These are phyloP conservation scores for Drosophila merina DNA, from an alignment of 2,888 invertebrate species.

Conservation along the genomic window DNA sequence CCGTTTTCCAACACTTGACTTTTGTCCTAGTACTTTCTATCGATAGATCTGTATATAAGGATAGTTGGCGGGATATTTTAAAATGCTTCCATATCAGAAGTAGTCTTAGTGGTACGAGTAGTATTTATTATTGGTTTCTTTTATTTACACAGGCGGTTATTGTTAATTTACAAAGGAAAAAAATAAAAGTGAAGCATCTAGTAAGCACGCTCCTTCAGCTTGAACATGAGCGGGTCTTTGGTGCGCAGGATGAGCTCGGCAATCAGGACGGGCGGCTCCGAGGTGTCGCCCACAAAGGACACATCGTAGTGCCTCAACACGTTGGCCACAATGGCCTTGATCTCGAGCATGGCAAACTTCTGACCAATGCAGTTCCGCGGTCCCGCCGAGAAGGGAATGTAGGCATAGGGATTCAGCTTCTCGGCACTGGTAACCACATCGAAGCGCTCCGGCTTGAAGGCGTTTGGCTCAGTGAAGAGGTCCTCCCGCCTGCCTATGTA, in stretches of 20 bases:
- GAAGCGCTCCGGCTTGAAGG: conserved; percentile 83
- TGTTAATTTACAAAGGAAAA: not conserved
- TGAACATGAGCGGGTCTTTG: conserved; percentile 82
- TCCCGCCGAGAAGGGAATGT: conserved; percentile 83
- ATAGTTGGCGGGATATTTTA: not conserved
- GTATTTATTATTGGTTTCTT: not conserved
- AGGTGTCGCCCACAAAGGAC: conserved; percentile 66
- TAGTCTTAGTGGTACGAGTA: too few species aligned
- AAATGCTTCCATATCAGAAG: too few species aligned
- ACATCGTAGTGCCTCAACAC: conserved; percentile 81
- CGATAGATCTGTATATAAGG: not conserved
- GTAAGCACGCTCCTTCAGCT: conserved; percentile 73
- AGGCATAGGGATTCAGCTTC: conserved; percentile 82
- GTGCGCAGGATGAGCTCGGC: conserved; percentile 82
- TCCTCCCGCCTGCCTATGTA: conserved; percentile 78
- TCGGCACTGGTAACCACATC: conserved; percentile 75
- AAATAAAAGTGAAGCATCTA: conserved; percentile 20
- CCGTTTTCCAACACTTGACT: not conserved
- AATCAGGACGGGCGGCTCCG: conserved; percentile 75
- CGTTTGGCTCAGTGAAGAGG: conserved; percentile 77
- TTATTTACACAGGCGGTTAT: not conserved
- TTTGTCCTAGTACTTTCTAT: not conserved
- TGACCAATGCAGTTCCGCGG: conserved; percentile 84
- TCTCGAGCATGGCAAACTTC: conserved; percentile 83
- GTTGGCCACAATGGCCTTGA: conserved; percentile 81